Base-by-base conservation (phyloP, 92 coral and sea anemone genomes). In the Phenganax stokvisi region DNA sequence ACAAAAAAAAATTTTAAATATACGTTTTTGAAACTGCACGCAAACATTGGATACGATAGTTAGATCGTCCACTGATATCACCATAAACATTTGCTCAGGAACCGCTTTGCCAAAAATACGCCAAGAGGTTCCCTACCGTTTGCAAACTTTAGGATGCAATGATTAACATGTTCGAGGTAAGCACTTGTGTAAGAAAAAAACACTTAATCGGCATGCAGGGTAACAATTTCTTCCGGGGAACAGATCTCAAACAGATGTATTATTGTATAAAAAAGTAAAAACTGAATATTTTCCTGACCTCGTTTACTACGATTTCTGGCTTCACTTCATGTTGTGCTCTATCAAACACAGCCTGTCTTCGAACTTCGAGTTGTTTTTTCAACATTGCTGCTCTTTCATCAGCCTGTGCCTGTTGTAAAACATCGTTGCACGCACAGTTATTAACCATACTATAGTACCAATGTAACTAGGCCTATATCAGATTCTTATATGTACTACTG, bases 331-430 rank as follows among this genome's bases (percentile, higher is more conserved):
- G 74, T 73, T 92, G 88, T 8, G 90, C 87, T 80, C 87, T 92
- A 16, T 85, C 90, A 79, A 94, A 80, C 51, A 94, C 94, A 62
- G 92, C 92, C 77, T 84, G 85, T 71, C 91, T 86, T 85, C 93
- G 87, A 31, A 87, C 85, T 74, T 92, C 98, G 57, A 94, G 90
- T 74, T 94, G 98, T 65, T 93, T 83, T 16, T 97, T 92, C 56
- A 94, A 82, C 83, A 94, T 72, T 10, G 92, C 88, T 59, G 98
- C 98, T 17, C 98, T 90, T 66, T 94, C 98, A 60, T 94, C 98
- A 15, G 97, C 98, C 74, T 94, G 98, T 55, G 90, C 89, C 98
- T 94, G 79, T 10, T 54, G 17, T 12, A 10, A 28, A 20, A 53
- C 47, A 37, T 37, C 47, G 47, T 37, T 37, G 47, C 47, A 37